Evolutionary conservation across 2,888 invertebrate genomes (phyloP), one percentile per base, ranked within the genome.

Genomic region (Drosophila parthenogenetica): DNA sequence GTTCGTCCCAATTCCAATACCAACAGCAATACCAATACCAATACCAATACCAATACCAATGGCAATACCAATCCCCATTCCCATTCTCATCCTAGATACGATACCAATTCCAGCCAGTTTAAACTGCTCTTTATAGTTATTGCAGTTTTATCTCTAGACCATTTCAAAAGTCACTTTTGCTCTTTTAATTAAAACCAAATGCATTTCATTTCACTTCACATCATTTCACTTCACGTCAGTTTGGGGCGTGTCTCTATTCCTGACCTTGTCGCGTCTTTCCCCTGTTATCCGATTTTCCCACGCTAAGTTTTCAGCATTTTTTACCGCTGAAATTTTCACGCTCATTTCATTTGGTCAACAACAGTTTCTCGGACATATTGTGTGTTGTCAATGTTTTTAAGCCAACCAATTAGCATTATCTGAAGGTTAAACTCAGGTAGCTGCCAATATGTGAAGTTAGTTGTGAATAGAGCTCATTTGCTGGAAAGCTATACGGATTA

Each of bases 131-230:
- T 82, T 78, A 86, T 80, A 85, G 82, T 86, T 82, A 82, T 82
- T 86, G 86, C 82, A 80, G 68, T 86, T 86, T 86, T 86, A 86
- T 82, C 83, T 82, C 50, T 66, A 58, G 80, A 71, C 83, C 83
- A 86, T 85, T 82, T 73, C 68, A 55, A 72, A 77, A 82, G 76
- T 80, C 86, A 86, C 81, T 82, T 86, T 71, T 71, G 49, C 69
- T 67, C 55, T 69, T 64, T 85, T 86, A 82, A 86, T 86, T 86
- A 81, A 85, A 85, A 72, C 35, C 71, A 77, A 80, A 73, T 82
- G 86, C 82, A 82, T 67, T 83, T 55, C 43, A 57, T 57, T 57
- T 57, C 55, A 57, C 13, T 55, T 54, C 54, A 43, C 19, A 43
- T 45, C 50, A 29, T 22, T 50, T 49, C 53, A 39, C 60, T 66